These are phyloP conservation scores for Tiliacea citrago DNA, from an alignment of 2,888 invertebrate species.

Conservation along the genomic window DNA sequence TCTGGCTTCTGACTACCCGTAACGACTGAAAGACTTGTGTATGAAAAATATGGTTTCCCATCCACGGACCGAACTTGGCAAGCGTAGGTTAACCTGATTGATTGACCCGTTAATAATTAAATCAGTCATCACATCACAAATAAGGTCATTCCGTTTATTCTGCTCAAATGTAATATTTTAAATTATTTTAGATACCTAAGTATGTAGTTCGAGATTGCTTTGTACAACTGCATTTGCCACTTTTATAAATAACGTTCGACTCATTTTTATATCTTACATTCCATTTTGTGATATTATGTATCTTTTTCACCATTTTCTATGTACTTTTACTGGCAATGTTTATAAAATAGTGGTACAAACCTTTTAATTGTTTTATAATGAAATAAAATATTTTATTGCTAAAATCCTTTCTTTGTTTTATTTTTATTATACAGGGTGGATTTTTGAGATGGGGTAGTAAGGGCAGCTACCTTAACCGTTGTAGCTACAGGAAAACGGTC, in stretches of 20 bases:
- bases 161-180: constrained; percentile 48
- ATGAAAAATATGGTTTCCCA: neutral
- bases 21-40: too few species aligned
- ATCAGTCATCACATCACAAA: neutral
- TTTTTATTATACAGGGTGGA: constrained; percentile 13
- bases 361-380: constrained; percentile 83
- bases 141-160: constrained; percentile 15
- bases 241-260: constrained; percentile 56
- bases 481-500: too few species aligned
- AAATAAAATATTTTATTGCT: constrained; percentile 89
- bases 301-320: constrained; percentile 57
- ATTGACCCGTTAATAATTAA: neutral
- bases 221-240: constrained; percentile 50
- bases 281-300: constrained; percentile 66
- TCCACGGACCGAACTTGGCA: neutral
- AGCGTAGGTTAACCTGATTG: neutral
- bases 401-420: constrained; percentile 67
- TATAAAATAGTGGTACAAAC: constrained; percentile 79
- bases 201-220: constrained; percentile 51
- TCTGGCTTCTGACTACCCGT: neutral
- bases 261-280: constrained; percentile 72
- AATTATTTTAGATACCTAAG: constrained; percentile 11
- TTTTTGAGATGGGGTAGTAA: too few species aligned
- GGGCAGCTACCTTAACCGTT: too few species aligned
- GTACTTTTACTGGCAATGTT: constrained; percentile 68